Evolutionary conservation across 2,888 invertebrate genomes (phyloP), one percentile per base, ranked within the genome.

Genomic region (Microchrysa polita): DNA sequence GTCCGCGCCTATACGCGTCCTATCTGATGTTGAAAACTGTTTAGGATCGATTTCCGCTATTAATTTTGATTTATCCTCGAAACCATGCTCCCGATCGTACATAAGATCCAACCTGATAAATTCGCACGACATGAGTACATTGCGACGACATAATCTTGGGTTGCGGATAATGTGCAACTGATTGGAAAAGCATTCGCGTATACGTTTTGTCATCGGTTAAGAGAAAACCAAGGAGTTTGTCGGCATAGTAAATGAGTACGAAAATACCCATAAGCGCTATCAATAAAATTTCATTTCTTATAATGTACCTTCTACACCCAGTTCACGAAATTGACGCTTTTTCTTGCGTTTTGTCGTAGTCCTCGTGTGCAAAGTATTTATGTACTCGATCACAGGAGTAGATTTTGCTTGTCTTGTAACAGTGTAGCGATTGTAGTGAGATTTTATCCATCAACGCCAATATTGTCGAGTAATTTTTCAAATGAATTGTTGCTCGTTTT

Each of bases 381-480:
- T n/a, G n/a, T n/a, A n/a, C n/a, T n/a, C n/a, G 7, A 18, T 5
- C 7, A 7, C 27, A 34, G 4, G n/a, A 42, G 48, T 48, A 20
- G 12, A 52, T 34, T 61, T 48, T 52, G 18, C 71, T n/a, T n/a
- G n/a, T n/a, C n/a, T n/a, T 22, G 42, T 18, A 34, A 52, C 40
- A 60, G 55, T 57, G 27, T n/a, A 44, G n/a, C n/a, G n/a, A 59
- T 52, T 60, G 72, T 44, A 75, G 27, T 7, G 7, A 34, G 75
- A 75, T 75, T 73, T 75, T 75, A 75, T 75, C 75, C 74, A 73
- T 75, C 74, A 75, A 73, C 75, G 69, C 72, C 75, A 60, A 75
- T 74, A 75, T 74, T 75, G 75, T 75, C 74, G 74, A 57, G 74
- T 74, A 75, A 75, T 75, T 75, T 75, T 74, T 75, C 73, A 75